phyloP scores from a whole-genome alignment of 2,888 invertebrate genomes.

The Cantharis flavilabris region DNA sequence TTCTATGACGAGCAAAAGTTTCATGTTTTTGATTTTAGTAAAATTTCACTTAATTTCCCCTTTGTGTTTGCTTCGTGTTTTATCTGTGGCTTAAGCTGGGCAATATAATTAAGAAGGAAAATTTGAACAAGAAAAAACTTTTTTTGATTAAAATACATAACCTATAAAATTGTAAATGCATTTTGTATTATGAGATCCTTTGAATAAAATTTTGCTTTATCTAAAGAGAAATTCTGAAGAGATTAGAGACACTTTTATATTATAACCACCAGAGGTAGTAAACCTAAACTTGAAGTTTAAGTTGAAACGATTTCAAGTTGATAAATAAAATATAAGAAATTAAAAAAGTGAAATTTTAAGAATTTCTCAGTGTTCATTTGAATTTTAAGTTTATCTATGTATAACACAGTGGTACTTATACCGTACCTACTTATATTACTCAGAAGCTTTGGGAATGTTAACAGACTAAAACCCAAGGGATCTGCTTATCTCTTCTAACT shows the following conservation, averaged over 20 bases:
- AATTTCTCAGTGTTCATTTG: conserved; percentile 7
- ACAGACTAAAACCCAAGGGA: conserved; percentile 31
- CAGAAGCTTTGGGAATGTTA: conserved; percentile 28
- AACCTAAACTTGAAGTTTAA: background rate
- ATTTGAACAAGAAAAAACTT: background rate
- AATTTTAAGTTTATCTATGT: conserved; percentile 12
- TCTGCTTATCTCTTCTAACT: conserved; percentile 29
- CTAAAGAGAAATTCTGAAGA: background rate
- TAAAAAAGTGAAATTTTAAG: background rate
- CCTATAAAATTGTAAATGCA: background rate
- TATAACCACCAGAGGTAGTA: background rate
- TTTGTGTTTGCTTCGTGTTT: background rate
- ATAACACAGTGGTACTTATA: conserved; percentile 7
- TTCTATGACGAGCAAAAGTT: background rate
- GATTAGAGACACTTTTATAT: background rate
- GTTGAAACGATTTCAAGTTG: background rate
- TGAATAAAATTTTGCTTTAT: background rate
- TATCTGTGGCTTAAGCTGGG: background rate
- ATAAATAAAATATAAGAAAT: conserved; percentile 7
- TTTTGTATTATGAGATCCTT: background rate
- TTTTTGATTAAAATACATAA: background rate
- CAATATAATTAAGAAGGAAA: background rate
- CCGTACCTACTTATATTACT: conserved; percentile 11
- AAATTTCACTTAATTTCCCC: background rate
- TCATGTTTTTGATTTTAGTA: background rate